Evolutionary conservation across 2,797 vertebrate genomes (phyloP).

Genomic region (Rhinophrynus dorsalis): DNA sequence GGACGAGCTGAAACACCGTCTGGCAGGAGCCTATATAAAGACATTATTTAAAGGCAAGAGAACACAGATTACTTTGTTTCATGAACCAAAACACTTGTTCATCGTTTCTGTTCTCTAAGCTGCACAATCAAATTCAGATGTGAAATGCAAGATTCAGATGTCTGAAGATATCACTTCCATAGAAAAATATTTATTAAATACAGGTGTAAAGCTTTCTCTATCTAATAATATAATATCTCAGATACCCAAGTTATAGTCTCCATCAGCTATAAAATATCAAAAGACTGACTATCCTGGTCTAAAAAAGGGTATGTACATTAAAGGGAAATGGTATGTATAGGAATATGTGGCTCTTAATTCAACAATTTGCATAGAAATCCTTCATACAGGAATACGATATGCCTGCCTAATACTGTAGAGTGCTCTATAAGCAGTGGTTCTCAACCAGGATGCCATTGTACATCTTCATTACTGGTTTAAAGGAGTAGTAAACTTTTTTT

Average conservation of each 20-base stretch:
- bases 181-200: no score
- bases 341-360: no score
- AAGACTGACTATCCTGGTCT: constrained; percentile 60
- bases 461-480: no score
- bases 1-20: constrained; percentile 73
- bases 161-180: neutral
- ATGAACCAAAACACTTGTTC: constrained; percentile 40
- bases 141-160: constrained; percentile 27
- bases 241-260: constrained; percentile 17
- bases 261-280: neutral
- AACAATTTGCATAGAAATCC: no score
- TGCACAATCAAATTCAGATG: constrained; percentile 7
- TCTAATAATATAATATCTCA: constrained; percentile 9
- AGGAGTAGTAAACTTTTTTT: no score
- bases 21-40: constrained; percentile 56
- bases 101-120: constrained; percentile 19
- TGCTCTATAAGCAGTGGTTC: no score
- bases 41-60: constrained; percentile 37
- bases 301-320: no score
- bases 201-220: no score
- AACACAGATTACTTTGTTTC: constrained; percentile 31
- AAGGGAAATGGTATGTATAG: no score
- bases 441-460: no score
- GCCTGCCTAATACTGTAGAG: no score
- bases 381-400: no score